These are phyloP conservation scores for Pyralis farinalis DNA, from an alignment of 2,888 invertebrate genomes.

Conservation along the genomic window DNA sequence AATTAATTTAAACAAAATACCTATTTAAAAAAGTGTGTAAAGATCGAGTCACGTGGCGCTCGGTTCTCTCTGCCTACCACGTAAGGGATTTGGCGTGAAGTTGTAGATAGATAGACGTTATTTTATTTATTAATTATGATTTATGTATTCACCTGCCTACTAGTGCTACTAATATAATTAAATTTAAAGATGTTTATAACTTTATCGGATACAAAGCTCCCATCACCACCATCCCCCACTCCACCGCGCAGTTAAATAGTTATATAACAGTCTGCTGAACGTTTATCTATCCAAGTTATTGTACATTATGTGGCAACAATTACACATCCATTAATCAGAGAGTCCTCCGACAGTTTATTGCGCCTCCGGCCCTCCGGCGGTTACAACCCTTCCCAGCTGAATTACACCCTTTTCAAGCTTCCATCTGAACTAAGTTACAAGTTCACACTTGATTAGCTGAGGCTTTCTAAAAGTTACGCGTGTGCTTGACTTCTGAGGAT, in stretches of 20 bases:
- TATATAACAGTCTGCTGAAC: constrained; percentile 23
- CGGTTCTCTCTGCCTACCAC: no score
- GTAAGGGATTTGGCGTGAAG: no score
- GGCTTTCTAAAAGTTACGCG: constrained; percentile 43
- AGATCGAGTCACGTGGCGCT: no score
- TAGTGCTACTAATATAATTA: no score
- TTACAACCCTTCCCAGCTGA: constrained; percentile 55
- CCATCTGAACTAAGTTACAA: constrained; percentile 49
- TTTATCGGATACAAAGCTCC: no score
- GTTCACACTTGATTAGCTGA: constrained; percentile 68
- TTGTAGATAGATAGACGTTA: no score
- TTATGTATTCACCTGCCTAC: no score
- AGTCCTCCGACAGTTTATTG: constrained; percentile 61
- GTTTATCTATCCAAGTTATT: constrained; percentile 57
- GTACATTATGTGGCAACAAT: constrained; percentile 74
- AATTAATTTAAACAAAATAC: no score
- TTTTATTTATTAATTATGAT: no score
- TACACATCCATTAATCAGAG: constrained; percentile 70
- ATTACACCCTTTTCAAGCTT: constrained; percentile 51
- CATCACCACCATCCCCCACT: no score
- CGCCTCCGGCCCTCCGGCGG: constrained; percentile 53
- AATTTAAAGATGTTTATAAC: no score
- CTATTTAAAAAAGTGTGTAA: no score
- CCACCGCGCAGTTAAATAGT: constrained; percentile 13
- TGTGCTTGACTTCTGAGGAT: background rate